Evolutionary conservation across 2,113 vertebrate species (phyloP), one percentile per base, ranked within the genome.

Genomic region (Falco punctatus): DNA sequence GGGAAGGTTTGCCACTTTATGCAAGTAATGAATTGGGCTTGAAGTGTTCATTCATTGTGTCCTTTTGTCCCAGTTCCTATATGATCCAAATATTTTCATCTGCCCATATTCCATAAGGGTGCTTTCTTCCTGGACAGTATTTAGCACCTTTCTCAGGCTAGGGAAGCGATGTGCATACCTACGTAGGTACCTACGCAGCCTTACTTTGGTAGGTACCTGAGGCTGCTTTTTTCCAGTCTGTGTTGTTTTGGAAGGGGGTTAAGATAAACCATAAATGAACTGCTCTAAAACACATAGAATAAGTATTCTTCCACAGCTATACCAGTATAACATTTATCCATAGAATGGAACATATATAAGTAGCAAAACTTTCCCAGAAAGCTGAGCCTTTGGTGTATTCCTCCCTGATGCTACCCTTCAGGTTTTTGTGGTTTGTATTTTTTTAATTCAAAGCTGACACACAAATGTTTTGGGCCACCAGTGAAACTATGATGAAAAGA

Each of bases 401-500:
- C 35, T 64, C 33, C 21, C 32, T 3, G 4, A 46, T 24, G 8
- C 15, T 84, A 44, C 26, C 30, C 21, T 74, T 65, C n/a, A 59
- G 26, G 35, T 77, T 35, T 17, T 4, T 27, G 17, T 70, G 51
- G 35, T n/a, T 20, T 30, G 42, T 22, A 23, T 23, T 70, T 73
- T 38, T 66, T 67, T 9, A 62, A 49, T 84, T 92, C 55, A 46
- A 73, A 78, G 26, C 28, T 59, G 55, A 52, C 22, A 49, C 20
- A 44, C 0, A 4, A 17, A 42, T n/a, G 3, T 80, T 88, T 79
- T 61, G 23, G 46, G 35, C 27, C 48, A 80, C 23, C 13, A 69
- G 40, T 13, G 62, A 89, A 90, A 85, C 35, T 69, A 11, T n/a
- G 87, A 81, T 81, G 73, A 89, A 75, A 91, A 77, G 62, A 91